Conservation (phyloP, 2,888 invertebrate species). For the Imbricaverruca yamaguchii region DNA sequence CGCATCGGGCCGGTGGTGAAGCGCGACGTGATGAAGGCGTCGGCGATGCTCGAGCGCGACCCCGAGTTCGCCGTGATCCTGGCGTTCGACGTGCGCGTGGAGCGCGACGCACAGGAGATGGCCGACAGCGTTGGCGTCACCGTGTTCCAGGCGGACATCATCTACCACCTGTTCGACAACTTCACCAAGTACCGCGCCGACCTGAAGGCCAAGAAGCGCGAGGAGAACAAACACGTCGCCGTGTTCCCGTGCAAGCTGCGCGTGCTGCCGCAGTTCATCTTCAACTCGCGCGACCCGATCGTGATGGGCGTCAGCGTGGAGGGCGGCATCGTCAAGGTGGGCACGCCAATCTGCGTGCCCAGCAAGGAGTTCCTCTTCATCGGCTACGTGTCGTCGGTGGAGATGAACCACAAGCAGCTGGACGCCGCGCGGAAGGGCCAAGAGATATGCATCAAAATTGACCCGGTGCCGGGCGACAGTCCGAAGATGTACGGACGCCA, state of each 20-base stretch:
- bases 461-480: constrained; percentile 93
- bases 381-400: constrained; percentile 89
- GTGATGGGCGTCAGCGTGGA: constrained; percentile 93
- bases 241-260: constrained; percentile 95
- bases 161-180: constrained; percentile 98
- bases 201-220: constrained; percentile 78
- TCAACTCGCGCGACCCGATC: constrained; percentile 97
- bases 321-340: constrained; percentile 88
- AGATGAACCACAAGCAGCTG: constrained; percentile 89
- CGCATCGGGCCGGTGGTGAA: constrained; percentile 99
- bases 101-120: constrained; percentile 94
- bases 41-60: constrained; percentile 99
- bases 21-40: constrained; percentile 98
- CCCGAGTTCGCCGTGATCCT: constrained; percentile 91
- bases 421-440: constrained; percentile 92
- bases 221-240: constrained; percentile 92
- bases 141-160: constrained; percentile 79
- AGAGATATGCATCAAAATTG: constrained; percentile 95
- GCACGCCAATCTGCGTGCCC: constrained; percentile 96
- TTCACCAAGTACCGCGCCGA: constrained; percentile 91
- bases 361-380: constrained; percentile 92
- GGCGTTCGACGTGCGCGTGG: constrained; percentile 96
- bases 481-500: constrained; percentile 98
- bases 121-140: constrained; percentile 64
- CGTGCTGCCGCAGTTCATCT: constrained; percentile 62